Evolutionary conservation across 2,888 invertebrate species (phyloP).

Genomic region (Margaritifera margaritifera): DNA sequence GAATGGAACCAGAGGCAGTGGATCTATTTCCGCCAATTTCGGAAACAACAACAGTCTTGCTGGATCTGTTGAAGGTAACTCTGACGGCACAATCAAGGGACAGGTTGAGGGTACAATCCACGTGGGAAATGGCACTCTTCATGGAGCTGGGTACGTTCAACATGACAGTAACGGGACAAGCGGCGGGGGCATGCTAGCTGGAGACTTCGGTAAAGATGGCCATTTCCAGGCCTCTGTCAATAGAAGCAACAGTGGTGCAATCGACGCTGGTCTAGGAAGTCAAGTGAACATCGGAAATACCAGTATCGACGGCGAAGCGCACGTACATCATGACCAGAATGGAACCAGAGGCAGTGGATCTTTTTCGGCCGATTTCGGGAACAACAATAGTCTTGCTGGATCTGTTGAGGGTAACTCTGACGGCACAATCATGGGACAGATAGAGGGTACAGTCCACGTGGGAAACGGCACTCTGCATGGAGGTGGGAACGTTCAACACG

Average conservation of each 20-base stretch:
- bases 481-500: conserved; percentile 1
- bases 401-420: no score
- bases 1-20: background rate
- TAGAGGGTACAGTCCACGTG: no score
- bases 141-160: background rate
- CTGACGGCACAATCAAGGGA: background rate
- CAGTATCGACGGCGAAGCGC: background rate
- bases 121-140: no score
- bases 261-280: background rate
- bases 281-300: background rate
- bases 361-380: background rate
- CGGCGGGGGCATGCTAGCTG: background rate
- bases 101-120: background rate
- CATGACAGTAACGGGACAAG: conserved; percentile 4
- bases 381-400: background rate
- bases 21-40: no score
- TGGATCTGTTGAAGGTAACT: background rate
- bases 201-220: background rate
- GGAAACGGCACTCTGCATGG: background rate
- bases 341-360: conserved; percentile 2
- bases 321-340: conserved; percentile 3
- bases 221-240: background rate
- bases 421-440: no score
- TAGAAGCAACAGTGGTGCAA: background rate
- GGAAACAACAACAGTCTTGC: no score